These are phyloP conservation scores for Nesospiza acunhae DNA, from an alignment of 2,113 vertebrate genomes.

Conservation along the genomic window DNA sequence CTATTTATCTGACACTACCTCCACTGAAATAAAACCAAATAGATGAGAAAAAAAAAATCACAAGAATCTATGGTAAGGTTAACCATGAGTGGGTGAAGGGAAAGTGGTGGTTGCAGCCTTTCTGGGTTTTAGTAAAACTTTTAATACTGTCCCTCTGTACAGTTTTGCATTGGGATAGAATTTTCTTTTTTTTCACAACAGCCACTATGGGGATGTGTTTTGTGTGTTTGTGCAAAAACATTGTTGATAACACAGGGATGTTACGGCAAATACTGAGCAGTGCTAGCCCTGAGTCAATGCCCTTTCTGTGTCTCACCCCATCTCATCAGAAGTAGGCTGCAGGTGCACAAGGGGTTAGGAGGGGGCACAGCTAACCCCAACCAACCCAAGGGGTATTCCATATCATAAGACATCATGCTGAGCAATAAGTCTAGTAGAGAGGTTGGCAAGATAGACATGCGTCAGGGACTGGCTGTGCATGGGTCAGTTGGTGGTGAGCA, in stretches of 20 bases:
- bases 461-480: not conserved
- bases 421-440: not conserved
- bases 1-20: not conserved
- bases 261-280: not conserved
- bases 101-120: not conserved
- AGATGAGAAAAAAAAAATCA: not conserved
- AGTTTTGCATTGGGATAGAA: not conserved
- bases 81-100: not conserved
- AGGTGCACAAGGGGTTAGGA: not conserved
- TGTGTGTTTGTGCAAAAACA: not conserved
- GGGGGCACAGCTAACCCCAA: not conserved
- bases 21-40: not conserved
- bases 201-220: not conserved
- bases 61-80: not conserved
- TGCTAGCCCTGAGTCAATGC: no score
- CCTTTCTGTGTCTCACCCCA: no score
- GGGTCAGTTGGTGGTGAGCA: not conserved
- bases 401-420: not conserved
- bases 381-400: not conserved
- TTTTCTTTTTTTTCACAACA: not conserved
- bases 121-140: not conserved
- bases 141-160: not conserved
- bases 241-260: not conserved
- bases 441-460: accelerated
- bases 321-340: not conserved